Evolutionary conservation across 2,797 vertebrate species (phyloP).

Genomic region (Platyrinchus mystaceus): DNA sequence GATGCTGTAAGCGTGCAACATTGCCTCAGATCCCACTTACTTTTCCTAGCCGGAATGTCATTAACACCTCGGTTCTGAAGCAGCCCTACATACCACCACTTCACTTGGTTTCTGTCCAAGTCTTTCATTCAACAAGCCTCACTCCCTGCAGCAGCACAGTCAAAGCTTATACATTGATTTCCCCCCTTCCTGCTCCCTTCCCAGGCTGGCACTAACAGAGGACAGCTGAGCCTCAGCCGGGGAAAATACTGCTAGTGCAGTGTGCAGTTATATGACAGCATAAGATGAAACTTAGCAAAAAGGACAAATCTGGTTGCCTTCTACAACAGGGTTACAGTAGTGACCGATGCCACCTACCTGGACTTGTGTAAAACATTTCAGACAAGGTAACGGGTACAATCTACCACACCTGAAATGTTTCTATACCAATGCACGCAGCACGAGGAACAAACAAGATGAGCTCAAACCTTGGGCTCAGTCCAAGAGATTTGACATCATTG

Average conservation of each 20-base stretch:
- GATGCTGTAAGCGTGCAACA: background rate
- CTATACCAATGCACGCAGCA: background rate
- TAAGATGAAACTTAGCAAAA: background rate
- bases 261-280: accelerated
- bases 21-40: background rate
- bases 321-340: background rate
- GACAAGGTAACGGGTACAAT: background rate
- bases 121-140: background rate
- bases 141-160: background rate
- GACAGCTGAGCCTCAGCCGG: background rate
- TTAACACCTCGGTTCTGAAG: background rate
- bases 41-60: background rate
- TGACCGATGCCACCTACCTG: background rate
- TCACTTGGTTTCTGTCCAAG: background rate
- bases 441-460: background rate
- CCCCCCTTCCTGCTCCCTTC: background rate
- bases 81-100: background rate
- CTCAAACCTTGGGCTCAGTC: background rate
- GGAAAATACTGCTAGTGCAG: background rate
- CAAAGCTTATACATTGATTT: background rate
- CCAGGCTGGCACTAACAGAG: accelerated
- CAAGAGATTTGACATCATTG: background rate
- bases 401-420: background rate
- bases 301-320: background rate
- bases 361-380: background rate